A percentile compares a stretch with the other conserved stretches of the same genome.
phyloP scores from a whole-genome alignment of 2,888 invertebrate species.

The Caenorhabditis virilis region DNA sequence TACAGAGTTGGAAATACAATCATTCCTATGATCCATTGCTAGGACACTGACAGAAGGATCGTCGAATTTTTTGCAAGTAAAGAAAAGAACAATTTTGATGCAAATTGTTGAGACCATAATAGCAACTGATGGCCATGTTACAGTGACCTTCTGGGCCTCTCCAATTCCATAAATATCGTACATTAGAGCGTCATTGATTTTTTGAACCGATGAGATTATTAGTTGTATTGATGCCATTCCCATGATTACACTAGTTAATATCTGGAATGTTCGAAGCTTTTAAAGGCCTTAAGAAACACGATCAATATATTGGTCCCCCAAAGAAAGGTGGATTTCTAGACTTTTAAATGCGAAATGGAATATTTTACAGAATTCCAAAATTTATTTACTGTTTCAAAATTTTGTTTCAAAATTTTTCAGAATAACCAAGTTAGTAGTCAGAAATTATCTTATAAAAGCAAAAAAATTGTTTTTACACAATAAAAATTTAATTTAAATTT shows the following conservation, averaged over 20 bases:
- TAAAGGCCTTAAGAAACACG: neutral
- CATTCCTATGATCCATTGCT: conserved; percentile 71
- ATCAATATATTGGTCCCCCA: too few species aligned
- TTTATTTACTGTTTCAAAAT: too few species aligned
- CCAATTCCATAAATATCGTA: conserved; percentile 9
- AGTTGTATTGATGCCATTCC: conserved; percentile 70
- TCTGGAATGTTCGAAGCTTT: conserved; percentile 23
- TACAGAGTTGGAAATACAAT: conserved; percentile 70
- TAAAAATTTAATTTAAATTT: too few species aligned
- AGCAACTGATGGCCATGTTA: conserved; percentile 51
- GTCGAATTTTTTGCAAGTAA: conserved; percentile 53
- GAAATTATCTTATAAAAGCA: too few species aligned
- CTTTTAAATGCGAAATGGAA: too few species aligned
- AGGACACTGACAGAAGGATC: conserved; percentile 68
- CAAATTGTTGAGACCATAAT: conserved; percentile 65
- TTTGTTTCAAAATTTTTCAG: too few species aligned
- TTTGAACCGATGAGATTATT: conserved; percentile 55
- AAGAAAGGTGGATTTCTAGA: too few species aligned
- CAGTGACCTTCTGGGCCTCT: conserved; percentile 35
- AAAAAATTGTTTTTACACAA: too few species aligned
- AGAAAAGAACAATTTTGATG: conserved; percentile 50
- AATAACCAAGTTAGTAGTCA: too few species aligned
- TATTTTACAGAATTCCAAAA: too few species aligned
- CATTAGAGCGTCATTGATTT: conserved; percentile 11
- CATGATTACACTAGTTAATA: conserved; percentile 70